Base-by-base conservation (phyloP, 2,113 vertebrate species). In the Hydrochoerus hydrochaeris region DNA sequence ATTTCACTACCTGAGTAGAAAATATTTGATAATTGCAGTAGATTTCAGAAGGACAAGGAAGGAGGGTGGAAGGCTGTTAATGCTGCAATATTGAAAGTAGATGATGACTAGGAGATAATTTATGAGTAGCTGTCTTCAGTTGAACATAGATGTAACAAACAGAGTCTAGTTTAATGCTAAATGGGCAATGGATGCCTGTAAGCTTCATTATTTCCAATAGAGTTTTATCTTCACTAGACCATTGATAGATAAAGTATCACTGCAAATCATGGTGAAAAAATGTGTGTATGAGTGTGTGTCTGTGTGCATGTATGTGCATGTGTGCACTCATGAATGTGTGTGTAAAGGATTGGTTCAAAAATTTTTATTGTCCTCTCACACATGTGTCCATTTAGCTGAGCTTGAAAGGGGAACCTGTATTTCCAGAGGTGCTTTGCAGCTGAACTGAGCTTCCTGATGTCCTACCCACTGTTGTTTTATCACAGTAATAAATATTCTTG, bases 21-120 rank as follows among this genome's bases (percentile, higher is more conserved):
- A 97, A 91, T 95, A 96, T 30, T 80, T 97, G 54, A 46, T 81
- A 97, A 96, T 96, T 93, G 67, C 32, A 88, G n/a, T 28, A 96
- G 49, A 93, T 92, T 97, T 97, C 67, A 83, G 41, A 96, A 96
- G 67, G 85, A 93, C 32, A 83, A n/a, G 3, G 95, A 52, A 89
- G 54, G 52, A 3, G 17, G 16, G 54, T 19, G 5, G 3, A 44
- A 16, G 35, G 14, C 8, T 69, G 63, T 65, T 69, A 10, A 67
- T 58, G 44, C 1, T 69, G 7, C 17, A 91, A 2, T 96, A 94
- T 95, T 91, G 57, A 90, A 89, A 30, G 20, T 96, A 69, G 57
- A 26, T 88, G 60, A 84, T 86, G 71, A 96, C 94, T 80, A 84
- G 22, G 49, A 41, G 82, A 87, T 94, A 94, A 95, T 77, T 94